Evolutionary conservation across 2,888 invertebrate genomes (phyloP).

Genomic region (Lysandra bellargus): DNA sequence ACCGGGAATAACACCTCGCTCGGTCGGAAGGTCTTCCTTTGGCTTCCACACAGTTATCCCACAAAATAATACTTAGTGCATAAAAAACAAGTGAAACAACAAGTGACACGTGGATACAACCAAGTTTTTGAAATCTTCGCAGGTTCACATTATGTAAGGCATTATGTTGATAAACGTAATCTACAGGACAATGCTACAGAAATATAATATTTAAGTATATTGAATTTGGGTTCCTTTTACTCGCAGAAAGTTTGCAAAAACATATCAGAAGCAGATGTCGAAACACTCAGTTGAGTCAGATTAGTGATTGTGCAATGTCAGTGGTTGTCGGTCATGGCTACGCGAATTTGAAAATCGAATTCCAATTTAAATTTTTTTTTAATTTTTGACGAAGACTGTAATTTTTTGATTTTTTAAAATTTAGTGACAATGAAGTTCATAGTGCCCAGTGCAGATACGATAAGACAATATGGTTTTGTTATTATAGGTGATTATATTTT

Average conservation of each 20-base stretch:
- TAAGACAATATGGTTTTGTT: conserved; percentile 4
- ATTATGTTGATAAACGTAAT: no score
- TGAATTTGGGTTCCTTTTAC: neutral
- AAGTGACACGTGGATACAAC: no score
- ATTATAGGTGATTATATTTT: neutral
- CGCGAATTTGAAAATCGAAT: neutral
- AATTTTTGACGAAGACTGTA: neutral
- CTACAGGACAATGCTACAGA: no score
- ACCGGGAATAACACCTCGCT: no score
- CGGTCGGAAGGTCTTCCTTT: no score
- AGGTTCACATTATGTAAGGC: no score
- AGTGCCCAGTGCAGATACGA: neutral
- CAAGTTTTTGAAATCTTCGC: no score
- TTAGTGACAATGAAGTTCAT: neutral
- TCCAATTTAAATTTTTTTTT: neutral
- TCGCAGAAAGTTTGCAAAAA: neutral
- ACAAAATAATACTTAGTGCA: no score
- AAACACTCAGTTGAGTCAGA: neutral
- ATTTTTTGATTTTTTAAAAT: neutral
- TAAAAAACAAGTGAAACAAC: no score
- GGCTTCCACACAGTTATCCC: no score
- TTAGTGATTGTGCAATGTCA: neutral
- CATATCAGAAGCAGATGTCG: neutral
- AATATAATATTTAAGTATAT: no score
- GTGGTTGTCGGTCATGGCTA: neutral